Base-by-base conservation (phyloP, 2,797 vertebrate genomes). In the Microctenopoma lineatum region DNA sequence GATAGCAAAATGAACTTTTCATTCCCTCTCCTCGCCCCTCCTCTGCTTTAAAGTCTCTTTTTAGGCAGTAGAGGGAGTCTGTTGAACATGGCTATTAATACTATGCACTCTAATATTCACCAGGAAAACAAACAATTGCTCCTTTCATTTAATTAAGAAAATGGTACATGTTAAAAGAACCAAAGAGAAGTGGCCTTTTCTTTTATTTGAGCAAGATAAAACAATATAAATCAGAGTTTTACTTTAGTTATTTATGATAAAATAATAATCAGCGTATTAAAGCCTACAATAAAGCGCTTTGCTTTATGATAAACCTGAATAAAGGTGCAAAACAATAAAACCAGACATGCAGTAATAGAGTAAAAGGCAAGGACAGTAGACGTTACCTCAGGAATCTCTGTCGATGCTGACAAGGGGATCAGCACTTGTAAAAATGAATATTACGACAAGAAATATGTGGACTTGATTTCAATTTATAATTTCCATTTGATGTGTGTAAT, bases 401-500 rank as follows among this genome's bases (percentile, higher is more conserved):
- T 29, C 13, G 12, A 57, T 41, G 47, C 85, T 90, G 86, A 90
- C 90, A 79, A 90, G 78, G 54, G 77, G 69, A 87, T 89, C 81
- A 73, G 61, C 68, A 50, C 80, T 81, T 91, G 86, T 90, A 86
- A 91, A 94, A 92, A 94, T 88, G 93, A 89, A 90, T 92, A 91
- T 94, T 94, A 92, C 26, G 69, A 61, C 93, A 90, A 94, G 90
- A 94, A 93, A 94, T 93, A 94, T 92, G 93, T 93, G 94, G 92
- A 94, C 93, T 94, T 91, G 81, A 96, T 97, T 97, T 96, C 91
- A 95, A 95, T 97, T 96, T 96, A 93, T 96, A 95, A 95, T 96
- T 96, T 96, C 90, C 95, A 96, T 96, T 95, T 96, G 96, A 97
- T 98, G 96, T 96, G 92, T 91, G 96, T 95, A 96, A 97, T 97